Evolutionary conservation across 2,888 invertebrate species (phyloP).

Genomic region (Xanthia icteritia): DNA sequence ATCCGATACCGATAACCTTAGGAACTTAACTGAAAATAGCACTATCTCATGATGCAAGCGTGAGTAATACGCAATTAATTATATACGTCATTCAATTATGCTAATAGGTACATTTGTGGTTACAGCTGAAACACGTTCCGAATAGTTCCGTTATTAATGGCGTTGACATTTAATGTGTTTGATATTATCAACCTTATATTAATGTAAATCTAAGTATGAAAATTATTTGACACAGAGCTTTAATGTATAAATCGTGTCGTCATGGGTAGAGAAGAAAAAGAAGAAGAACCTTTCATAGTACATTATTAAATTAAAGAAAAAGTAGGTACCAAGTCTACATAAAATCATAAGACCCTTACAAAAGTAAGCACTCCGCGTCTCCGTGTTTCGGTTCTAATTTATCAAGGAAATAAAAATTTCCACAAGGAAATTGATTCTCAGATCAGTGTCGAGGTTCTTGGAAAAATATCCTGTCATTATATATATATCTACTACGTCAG

Average conservation of each 20-base stretch:
- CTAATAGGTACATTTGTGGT: slow-evolving; percentile 25
- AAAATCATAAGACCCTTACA: not conserved
- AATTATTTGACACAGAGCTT: not conserved
- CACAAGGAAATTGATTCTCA: slow-evolving; percentile 40
- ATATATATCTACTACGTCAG: too few species aligned
- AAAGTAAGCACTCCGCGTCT: not conserved
- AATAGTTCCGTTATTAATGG: not conserved
- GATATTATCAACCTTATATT: not conserved
- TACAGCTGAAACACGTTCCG: slow-evolving; percentile 2
- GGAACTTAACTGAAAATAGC: slow-evolving; percentile 34
- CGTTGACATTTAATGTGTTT: not conserved
- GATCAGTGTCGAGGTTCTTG: slow-evolving; percentile 29
- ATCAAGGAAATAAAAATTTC: slow-evolving; percentile 36
- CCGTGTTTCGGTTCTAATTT: slow-evolving; percentile 2
- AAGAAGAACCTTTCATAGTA: not conserved
- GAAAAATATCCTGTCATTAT: slow-evolving; percentile 14
- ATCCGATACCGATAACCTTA: slow-evolving; percentile 22
- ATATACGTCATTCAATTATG: slow-evolving; percentile 28
- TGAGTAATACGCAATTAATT: slow-evolving; percentile 39
- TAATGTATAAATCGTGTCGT: too few species aligned
- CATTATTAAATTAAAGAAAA: not conserved
- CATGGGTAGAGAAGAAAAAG: not conserved
- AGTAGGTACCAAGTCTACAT: not conserved
- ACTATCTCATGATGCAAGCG: slow-evolving; percentile 21
- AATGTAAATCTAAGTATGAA: not conserved